Evolutionary conservation across 2,888 invertebrate genomes (phyloP).

Genomic region (Actias luna): DNA sequence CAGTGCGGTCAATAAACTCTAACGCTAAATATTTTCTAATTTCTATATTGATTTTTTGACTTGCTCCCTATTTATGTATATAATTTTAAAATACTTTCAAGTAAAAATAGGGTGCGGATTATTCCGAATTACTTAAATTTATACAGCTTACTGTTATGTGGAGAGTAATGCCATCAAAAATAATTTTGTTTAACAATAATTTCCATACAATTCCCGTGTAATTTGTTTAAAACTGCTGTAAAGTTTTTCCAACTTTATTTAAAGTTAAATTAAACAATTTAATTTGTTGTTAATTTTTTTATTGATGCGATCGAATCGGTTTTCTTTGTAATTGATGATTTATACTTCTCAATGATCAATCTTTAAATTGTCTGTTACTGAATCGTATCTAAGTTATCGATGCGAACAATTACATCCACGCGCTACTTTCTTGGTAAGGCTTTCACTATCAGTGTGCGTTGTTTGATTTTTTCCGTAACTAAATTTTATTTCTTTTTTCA

Average conservation of each 20-base stretch:
- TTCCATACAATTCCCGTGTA: too few species aligned
- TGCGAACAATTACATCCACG: constrained; percentile 14
- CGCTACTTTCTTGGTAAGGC: constrained; percentile 17
- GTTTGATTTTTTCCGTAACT: constrained; percentile 9
- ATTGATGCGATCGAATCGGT: background rate
- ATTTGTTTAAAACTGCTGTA: too few species aligned
- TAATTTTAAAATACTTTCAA: background rate
- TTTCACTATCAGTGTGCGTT: constrained; percentile 16
- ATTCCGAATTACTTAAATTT: background rate
- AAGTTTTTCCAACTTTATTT: too few species aligned
- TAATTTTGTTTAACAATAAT: too few species aligned
- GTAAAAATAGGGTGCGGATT: background rate
- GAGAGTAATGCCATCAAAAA: too few species aligned
- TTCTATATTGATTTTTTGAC: constrained; percentile 21
- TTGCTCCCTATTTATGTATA: background rate
- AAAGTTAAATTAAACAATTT: too few species aligned
- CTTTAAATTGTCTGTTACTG: constrained; percentile 15
- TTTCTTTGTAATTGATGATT: background rate
- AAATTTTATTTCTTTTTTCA: background rate
- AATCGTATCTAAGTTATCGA: constrained; percentile 14
- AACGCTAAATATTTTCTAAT: constrained; percentile 29
- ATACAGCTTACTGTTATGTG: too few species aligned
- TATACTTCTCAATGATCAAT: constrained; percentile 17
- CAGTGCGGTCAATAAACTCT: constrained; percentile 54
- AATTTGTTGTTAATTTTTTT: too few species aligned